Conservation (phyloP, 2,888 invertebrate genomes). For the Tenthredo mesomela region DNA sequence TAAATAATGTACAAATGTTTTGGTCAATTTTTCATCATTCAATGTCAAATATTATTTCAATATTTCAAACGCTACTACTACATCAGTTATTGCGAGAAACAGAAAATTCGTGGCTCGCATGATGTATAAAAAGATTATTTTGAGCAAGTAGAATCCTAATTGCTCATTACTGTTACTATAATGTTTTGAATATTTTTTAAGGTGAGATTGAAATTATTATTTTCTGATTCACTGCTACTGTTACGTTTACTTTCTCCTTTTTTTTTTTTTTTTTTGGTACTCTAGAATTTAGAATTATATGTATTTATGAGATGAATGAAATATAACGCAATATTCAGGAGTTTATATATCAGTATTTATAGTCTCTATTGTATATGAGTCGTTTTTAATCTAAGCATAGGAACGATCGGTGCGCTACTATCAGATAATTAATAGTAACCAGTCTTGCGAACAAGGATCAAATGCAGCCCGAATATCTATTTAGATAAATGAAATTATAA, state of each 20-base stretch:
- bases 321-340: slow-evolving; percentile 15
- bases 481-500: neutral
- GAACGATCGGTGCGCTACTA: neutral
- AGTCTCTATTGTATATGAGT: neutral
- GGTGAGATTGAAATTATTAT: neutral
- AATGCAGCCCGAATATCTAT: neutral
- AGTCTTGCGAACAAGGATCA: neutral
- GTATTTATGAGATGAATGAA: neutral
- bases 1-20: slow-evolving; percentile 37
- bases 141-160: neutral
- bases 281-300: neutral
- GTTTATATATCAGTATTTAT: neutral
- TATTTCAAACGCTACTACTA: neutral
- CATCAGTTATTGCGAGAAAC: neutral
- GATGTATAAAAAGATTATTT: neutral
- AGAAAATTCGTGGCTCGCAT: neutral
- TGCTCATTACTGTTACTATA: neutral
- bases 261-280: neutral
- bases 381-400: neutral
- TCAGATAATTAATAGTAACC: neutral
- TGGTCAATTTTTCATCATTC: neutral
- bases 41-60: neutral
- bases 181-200: neutral
- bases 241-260: neutral
- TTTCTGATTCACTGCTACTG: neutral